These are phyloP conservation scores for Heliconius ismenius DNA, from an alignment of 2,888 invertebrate genomes.

Conservation along the genomic window DNA sequence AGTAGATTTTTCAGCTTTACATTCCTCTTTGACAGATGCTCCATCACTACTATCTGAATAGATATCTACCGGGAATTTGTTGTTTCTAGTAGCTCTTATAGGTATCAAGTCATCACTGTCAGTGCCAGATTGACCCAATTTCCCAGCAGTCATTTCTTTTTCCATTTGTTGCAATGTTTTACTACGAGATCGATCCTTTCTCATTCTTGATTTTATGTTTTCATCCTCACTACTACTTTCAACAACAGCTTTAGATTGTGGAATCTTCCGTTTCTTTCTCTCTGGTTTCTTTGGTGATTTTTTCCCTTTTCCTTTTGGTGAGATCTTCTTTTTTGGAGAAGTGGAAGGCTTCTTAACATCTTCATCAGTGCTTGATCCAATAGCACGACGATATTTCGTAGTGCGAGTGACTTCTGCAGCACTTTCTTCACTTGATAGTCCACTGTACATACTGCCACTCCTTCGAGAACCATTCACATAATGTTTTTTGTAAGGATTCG, in stretches of 20 bases:
- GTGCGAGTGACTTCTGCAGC: conserved; percentile 65
- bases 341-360: conserved; percentile 72
- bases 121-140: conserved; percentile 81
- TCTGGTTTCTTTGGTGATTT: conserved; percentile 71
- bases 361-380: conserved; percentile 83
- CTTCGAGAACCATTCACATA: conserved; percentile 89
- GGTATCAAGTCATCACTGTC: conserved; percentile 91
- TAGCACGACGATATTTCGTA: conserved; percentile 63
- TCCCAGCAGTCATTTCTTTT: conserved; percentile 85
- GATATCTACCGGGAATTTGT: conserved; percentile 86
- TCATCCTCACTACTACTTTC: conserved; percentile 86
- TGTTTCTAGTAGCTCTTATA: conserved; percentile 80
- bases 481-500: conserved; percentile 88
- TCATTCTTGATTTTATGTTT: conserved; percentile 60
- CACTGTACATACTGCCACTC: conserved; percentile 85
- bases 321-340: conserved; percentile 76
- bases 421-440: conserved; percentile 79
- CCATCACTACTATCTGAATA: conserved; percentile 90
- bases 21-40: conserved; percentile 60
- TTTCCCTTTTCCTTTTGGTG: conserved; percentile 71
- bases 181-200: conserved; percentile 79
- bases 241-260: conserved; percentile 74
- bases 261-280: conserved; percentile 78
- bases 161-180: conserved; percentile 87
- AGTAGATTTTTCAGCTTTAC: conserved; percentile 79